These are phyloP conservation scores for Hypotaenidia philippensis DNA, from an alignment of 2,797 vertebrate species.

Conservation along the genomic window DNA sequence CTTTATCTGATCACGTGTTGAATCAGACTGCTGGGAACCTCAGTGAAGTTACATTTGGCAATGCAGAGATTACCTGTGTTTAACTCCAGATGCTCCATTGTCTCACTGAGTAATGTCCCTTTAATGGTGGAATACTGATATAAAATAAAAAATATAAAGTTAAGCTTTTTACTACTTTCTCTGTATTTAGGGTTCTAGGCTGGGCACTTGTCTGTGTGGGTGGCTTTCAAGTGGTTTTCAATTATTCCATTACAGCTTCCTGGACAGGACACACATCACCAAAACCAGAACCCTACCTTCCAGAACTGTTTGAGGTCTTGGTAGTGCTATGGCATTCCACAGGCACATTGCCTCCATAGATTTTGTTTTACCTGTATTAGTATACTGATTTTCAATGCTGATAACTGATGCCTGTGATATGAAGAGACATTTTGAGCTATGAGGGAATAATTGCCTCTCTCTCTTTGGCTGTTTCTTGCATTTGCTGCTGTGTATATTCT, in stretches of 20 bases:
- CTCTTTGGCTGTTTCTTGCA: not conserved
- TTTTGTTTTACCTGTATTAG: not conserved
- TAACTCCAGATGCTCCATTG: not conserved
- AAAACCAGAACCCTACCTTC: not conserved
- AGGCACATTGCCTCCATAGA: rapidly evolving
- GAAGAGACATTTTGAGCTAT: not conserved
- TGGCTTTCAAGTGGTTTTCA: not conserved
- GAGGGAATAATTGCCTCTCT: not conserved
- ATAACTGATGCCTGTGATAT: not conserved
- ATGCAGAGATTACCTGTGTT: not conserved
- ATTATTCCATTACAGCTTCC: not conserved
- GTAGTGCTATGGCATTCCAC: not conserved
- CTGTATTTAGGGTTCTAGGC: rapidly evolving
- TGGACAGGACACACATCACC: not conserved
- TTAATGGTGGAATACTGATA: not conserved
- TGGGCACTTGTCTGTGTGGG: not conserved
- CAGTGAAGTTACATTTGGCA: not conserved
- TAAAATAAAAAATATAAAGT: not conserved
- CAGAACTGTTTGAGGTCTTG: not conserved
- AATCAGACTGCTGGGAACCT: not conserved
- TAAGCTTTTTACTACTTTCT: not conserved
- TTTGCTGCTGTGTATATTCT: not conserved
- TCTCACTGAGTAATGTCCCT: rapidly evolving
- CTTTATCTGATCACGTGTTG: not conserved
- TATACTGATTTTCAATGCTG: not conserved